Evolutionary conservation across 2,888 invertebrate genomes (phyloP).

Genomic region (Nasonovia ribisnigri): DNA sequence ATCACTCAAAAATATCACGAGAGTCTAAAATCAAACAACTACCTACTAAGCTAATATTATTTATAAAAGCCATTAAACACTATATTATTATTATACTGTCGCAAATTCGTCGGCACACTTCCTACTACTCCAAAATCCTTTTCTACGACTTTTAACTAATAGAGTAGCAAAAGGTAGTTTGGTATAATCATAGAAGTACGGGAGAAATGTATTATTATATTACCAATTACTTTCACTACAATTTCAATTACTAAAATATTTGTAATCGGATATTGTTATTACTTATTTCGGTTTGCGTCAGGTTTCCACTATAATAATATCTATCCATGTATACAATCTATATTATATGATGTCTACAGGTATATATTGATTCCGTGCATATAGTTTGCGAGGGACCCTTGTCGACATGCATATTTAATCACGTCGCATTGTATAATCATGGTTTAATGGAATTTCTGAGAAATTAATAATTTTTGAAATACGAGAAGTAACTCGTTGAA

Average conservation of each 20-base stretch:
- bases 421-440: conserved; percentile 31
- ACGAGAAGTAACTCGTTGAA: conserved; percentile 34
- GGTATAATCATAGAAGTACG: neutral
- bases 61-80: too few relatives aligned
- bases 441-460: conserved; percentile 37
- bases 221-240: neutral
- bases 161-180: neutral
- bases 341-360: neutral
- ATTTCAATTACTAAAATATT: neutral
- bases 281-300: neutral
- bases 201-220: neutral
- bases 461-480: conserved; percentile 33
- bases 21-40: too few relatives aligned
- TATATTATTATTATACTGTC: neutral
- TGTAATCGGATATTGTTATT: neutral
- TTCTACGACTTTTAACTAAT: neutral
- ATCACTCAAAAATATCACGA: neutral
- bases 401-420: conserved; percentile 12
- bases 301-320: neutral
- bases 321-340: neutral
- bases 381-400: neutral
- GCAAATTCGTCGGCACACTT: too few relatives aligned
- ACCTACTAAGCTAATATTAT: too few relatives aligned
- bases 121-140: neutral
- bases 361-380: conserved; percentile 11